Evolutionary conservation across 2,888 invertebrate genomes (phyloP).

Genomic region (Heliothis peltigera): DNA sequence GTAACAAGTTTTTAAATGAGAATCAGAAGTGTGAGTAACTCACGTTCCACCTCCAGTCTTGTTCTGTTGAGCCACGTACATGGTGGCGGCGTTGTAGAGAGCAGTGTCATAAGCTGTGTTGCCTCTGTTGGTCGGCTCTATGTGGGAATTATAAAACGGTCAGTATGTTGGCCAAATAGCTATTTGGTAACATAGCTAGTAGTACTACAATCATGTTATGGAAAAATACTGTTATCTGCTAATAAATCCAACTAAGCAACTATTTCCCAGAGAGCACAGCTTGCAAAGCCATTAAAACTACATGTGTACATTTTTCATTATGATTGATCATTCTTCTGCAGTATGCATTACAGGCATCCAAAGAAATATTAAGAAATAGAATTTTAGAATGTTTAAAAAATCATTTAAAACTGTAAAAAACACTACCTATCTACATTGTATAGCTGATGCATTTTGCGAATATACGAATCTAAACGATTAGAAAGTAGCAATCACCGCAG

Average conservation of each 20-base stretch:
- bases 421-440: neutral
- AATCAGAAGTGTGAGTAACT: conserved; percentile 48
- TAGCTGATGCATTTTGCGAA: neutral
- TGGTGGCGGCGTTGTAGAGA: conserved; percentile 98
- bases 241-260: neutral
- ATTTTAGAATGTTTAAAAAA: neutral
- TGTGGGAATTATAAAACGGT: conserved; percentile 11
- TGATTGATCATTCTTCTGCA: neutral
- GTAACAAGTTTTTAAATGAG: too few relatives aligned
- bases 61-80: conserved; percentile 97
- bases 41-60: conserved; percentile 87
- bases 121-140: conserved; percentile 91
- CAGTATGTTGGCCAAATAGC: neutral
- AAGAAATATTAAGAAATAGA: neutral
- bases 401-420: neutral
- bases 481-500: neutral
- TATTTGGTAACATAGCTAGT: neutral
- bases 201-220: neutral
- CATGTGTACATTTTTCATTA: too few relatives aligned
- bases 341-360: neutral
- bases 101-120: conserved; percentile 98
- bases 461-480: too few relatives aligned
- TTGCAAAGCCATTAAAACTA: neutral
- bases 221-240: neutral
- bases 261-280: neutral